A percentile compares a stretch with the other conserved stretches of the same genome.
Conservation (phyloP, 2,888 invertebrate species). For the Aleiodes leptofemur region DNA sequence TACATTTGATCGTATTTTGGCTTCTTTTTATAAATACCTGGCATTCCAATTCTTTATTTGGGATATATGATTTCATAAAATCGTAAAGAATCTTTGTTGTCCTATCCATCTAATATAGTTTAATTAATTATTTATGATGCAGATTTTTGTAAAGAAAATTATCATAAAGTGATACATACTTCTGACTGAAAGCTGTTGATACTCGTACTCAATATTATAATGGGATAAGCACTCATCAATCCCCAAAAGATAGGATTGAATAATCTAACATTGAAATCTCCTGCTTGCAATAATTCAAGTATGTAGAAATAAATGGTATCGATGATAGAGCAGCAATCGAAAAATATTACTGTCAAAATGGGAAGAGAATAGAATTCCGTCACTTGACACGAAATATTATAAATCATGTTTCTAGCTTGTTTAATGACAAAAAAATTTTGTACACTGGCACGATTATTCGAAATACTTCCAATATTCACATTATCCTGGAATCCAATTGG, state of each 20-base stretch:
- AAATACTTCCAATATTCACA: neutral
- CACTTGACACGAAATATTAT: conserved; percentile 1
- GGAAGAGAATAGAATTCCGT: neutral
- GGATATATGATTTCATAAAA: neutral
- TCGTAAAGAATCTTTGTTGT: neutral
- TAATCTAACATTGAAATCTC: neutral
- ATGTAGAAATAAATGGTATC: neutral
- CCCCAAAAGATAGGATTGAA: neutral
- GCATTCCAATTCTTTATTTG: no score
- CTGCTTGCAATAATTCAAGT: neutral
- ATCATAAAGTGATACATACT: neutral
- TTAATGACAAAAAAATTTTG: neutral
- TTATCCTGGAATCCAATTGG: neutral
- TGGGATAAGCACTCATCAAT: neutral
- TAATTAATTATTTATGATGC: no score
- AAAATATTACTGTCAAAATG: neutral
- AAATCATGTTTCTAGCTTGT: neutral
- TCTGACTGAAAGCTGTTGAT: neutral
- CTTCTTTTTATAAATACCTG: neutral
- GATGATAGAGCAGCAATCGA: neutral
- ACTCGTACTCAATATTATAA: neutral
- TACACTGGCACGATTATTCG: neutral
- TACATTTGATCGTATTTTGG: no score
- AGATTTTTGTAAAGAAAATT: neutral
- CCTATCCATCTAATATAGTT: neutral